Evolutionary conservation across 2,888 invertebrate genomes (phyloP), one percentile per base, ranked within the genome.

Genomic region (Tridacna crocea): DNA sequence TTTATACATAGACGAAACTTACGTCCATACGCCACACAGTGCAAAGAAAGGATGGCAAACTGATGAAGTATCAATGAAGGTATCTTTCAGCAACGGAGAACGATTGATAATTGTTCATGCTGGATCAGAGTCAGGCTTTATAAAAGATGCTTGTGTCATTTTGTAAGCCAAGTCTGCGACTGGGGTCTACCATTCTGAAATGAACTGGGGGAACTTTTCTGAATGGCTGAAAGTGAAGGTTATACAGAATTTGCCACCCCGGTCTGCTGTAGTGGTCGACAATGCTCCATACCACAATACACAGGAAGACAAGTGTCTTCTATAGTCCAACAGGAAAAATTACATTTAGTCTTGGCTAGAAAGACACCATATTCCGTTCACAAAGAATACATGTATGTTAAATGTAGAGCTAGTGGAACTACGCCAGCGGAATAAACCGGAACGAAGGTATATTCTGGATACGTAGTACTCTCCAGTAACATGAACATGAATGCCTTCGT

Each of bases 141-240:
- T 76, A n/a, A 12, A 47, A 12, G 79, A 72, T 0, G 73, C 76
- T 4, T 13, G 36, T 6, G 24, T 79, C 0, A 8, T 77, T 4
- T 83, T 72, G 17, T 74, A 83, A 51, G 76, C 83, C 6, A 55
- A 74, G 4, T 74, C 75, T 2, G 46, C 63, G 22, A 73, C 77
- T 15, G 73, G 79, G 15, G 83, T 80, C 51, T 83, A 80, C 26
- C 83, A 80, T 36, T 17, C 46, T 36, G 77, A 83, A n/a, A 83
- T 83, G 77, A 83, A 83, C 22, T 0, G 36, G 10, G 17, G 19
- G 0, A 77, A 75, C 22, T 83, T 80, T 47, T 17, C 19, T 1
- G 75, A 80, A 27, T 83, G 83, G 83, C 22, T 77, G 0, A 46
- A 36, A 22, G 65, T 77, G 26, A 77, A 48, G 19, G 48, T 83